Base-by-base conservation (phyloP, 1,140 invertebrate species). In the Halictus rubicundus region DNA sequence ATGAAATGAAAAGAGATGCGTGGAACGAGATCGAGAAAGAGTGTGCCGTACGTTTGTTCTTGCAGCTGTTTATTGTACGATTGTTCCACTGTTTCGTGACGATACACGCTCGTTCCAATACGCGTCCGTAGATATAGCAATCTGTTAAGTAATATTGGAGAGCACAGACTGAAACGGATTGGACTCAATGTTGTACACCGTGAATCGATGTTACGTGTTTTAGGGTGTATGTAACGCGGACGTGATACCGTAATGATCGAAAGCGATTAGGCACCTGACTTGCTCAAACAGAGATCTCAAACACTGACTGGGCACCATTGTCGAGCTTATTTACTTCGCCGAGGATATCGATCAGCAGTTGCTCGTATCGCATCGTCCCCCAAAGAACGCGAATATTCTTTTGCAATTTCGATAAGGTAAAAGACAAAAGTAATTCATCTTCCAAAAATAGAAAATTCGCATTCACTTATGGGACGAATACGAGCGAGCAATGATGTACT, bases 221-320 rank as follows among this genome's bases (percentile, higher is more conserved):
- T 78, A 71, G 52, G 10, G 14, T 70, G 57, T 7, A 78, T 71
- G 59, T 78, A 63, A 49, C 32, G 19, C 60, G n/a, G 12, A n/a
- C n/a, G n/a, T n/a, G 16, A 39, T 78, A n/a, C 70, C 46, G 42
- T 49, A 19, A 59, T 69, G 72, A 77, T 72, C 69, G 39, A 68
- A 39, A 74, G n/a, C 25, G 46, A 52, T 52, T 21, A 39, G 69
- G 66, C 82, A 83, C 82, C 81, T 82, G 65, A 69, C 37, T 54
- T 82, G 80, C 82, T 83, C 80, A 84, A 83, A 37, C 32, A 39
- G 68, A 37, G 23, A 19, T n/a, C 25, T 57, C 54, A 23, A 78
- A 73, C 32, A 32, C 73, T 49, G 46, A 37, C 37, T 16, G 52
- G 23, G 68, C 59, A 68, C 52, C 65, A n/a, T 54, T 49, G 37